Evolutionary conservation across 1,140 invertebrate species (phyloP), one percentile per base, ranked within the genome.

Genomic region (Protaetia brevitarsis): DNA sequence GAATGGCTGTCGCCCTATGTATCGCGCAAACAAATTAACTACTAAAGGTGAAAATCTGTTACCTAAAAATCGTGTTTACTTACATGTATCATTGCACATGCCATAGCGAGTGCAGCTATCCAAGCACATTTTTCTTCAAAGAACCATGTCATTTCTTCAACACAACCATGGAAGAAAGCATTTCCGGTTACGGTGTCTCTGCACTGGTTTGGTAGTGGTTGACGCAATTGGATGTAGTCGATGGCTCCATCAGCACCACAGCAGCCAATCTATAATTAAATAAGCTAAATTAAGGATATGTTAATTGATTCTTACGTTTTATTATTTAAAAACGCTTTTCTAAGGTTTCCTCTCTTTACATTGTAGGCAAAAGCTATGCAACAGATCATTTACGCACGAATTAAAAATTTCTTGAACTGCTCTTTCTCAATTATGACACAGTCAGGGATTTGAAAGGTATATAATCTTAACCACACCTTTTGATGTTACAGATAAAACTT

Each of bases 171-270:
- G 76, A 89, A 92, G 78, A 89, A 95, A 7, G 91, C 90, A 77
- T 94, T 94, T 41, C 93, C 93, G 3, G 90, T 94, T 1, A 94
- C 90, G 0, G 89, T 88, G 76, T 95, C 91, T 5, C 93, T 84
- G 70, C 93, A 95, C 62, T 90, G 89, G 8, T 85, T 83, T 1
- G 93, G 92, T 28, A 94, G 73, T 0, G 92, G 90, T 74, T 93
- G 90, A 67, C 86, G 83, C 68, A 91, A 71, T 26, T 80, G 83
- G 57, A 90, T 79, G 80, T 91, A 95, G 77, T 95, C 93, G 76
- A 86, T 86, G 0, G 92, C 87, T 0, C 91, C 91, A 59, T 88
- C 86, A 0, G 91, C 90, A 7, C 93, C 93, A 67, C 93, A 95
- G 74, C 92, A 95, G 26, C 90, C 91, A 70, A 95, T 86, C 90